These are phyloP conservation scores for Pagetopsis macropterus DNA, from an alignment of 2,797 vertebrate species.

Conservation along the genomic window DNA sequence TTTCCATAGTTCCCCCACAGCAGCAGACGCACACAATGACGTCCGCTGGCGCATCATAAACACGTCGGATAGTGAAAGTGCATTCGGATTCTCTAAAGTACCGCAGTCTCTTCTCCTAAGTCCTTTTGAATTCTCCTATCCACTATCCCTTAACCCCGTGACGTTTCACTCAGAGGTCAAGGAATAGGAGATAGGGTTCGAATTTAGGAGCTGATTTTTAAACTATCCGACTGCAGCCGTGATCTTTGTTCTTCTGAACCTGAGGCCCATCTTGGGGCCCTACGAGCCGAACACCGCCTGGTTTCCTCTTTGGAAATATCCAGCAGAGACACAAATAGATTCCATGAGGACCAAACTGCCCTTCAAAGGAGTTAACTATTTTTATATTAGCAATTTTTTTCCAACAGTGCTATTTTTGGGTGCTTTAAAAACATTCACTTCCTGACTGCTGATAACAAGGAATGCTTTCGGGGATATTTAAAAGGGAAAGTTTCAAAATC, in stretches of 20 bases:
- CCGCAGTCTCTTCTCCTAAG: too few species aligned
- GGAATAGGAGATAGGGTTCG: too few species aligned
- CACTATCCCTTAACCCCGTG: too few species aligned
- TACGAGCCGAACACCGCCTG: not conserved
- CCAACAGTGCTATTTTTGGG: not conserved
- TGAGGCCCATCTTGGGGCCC: constrained; percentile 33
- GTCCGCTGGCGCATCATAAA: too few species aligned
- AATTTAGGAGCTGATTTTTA: too few species aligned
- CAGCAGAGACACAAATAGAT: constrained; percentile 6
- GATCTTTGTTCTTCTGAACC: constrained; percentile 44
- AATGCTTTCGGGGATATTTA: not conserved
- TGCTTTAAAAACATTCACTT: not conserved
- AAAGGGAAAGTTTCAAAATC: not conserved
- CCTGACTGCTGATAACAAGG: constrained; percentile 16
- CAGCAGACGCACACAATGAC: too few species aligned
- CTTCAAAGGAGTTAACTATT: not conserved
- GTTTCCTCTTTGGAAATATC: not conserved
- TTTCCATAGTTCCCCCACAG: too few species aligned
- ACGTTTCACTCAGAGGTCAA: too few species aligned
- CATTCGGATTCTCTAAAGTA: too few species aligned
- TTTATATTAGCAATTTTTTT: constrained; percentile 1
- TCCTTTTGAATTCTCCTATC: too few species aligned
- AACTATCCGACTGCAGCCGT: too few species aligned
- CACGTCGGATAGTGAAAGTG: too few species aligned
- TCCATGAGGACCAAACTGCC: not conserved